phyloP scores from a whole-genome alignment of 2,797 vertebrate genomes.

The Anableps anableps region DNA sequence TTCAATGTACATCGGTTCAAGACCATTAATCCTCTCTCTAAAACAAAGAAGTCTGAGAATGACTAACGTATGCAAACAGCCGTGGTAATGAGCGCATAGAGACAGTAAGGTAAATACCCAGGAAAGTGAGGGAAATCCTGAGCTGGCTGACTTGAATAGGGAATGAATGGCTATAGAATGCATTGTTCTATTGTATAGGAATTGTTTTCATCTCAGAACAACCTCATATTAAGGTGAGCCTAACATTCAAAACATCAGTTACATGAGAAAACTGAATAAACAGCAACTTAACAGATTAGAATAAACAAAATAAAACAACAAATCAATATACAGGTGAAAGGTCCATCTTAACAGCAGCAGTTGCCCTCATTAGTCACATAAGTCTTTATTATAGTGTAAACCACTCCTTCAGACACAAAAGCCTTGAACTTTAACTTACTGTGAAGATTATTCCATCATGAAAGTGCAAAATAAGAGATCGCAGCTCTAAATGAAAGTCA shows the following conservation, averaged over 20 bases:
- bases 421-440: not conserved
- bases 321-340: not conserved
- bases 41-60: constrained; percentile 49
- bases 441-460: not conserved
- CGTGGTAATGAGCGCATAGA: constrained; percentile 30
- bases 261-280: constrained; percentile 14
- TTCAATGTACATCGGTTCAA: constrained; percentile 50
- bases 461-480: no score
- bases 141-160: constrained; percentile 39
- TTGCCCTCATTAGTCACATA: not conserved
- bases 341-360: not conserved
- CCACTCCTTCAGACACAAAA: not conserved
- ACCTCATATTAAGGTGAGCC: constrained; percentile 12
- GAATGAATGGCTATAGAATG: constrained; percentile 39
- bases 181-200: constrained; percentile 58
- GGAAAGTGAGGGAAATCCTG: constrained; percentile 57
- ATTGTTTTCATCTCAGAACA: constrained; percentile 38
- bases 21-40: constrained; percentile 58
- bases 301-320: not conserved
- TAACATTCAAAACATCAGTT: constrained; percentile 21
- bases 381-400: not conserved
- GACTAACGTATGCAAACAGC: constrained; percentile 30
- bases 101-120: constrained; percentile 41
- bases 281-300: not conserved
- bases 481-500: no score